Base-by-base conservation (phyloP, 2,797 vertebrate genomes). In the Hypotaenidia philippensis region DNA sequence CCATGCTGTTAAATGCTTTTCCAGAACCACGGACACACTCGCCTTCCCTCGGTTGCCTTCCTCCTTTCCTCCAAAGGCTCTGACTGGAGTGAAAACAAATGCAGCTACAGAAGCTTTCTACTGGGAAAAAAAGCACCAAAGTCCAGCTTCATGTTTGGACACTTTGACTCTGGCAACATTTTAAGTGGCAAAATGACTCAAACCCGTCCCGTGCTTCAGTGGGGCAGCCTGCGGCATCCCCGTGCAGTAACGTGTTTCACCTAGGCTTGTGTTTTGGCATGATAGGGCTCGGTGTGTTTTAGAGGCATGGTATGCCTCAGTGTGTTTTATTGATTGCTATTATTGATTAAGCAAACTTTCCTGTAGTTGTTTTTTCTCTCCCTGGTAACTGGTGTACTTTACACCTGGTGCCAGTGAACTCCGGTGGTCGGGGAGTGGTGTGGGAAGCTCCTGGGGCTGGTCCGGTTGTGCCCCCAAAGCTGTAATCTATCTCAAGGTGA, bases 1-100 rank as follows among this genome's bases (percentile, higher is more conserved):
- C 45, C 36, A 49, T 19, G 26, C 13, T 82, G 85, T 86, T 81
- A 83, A 94, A 77, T 20, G 18, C 32, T 92, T 96, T 95, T 93
- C 86, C 83, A 90, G 85, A 90, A 29, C 38, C 12, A 16, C 5
- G 26, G 57, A 74, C 72, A 90, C 74, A 94, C 49, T 26, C 59
- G 19, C 56, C 45, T 94, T 52, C 68, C 25, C 74, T 93, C 45
- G 20, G 5, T 93, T 77, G 13, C 57, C 88, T 88, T 41, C 50
- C 29, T 81, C 45, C 64, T 86, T 78, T 75, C 65, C 61, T 94
- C 49, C 29, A 13, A 64, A 59, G 65, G 59, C 53, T 77, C 53
- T 17, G 56, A 32, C 3, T 0, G 17, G 38, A 91, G 23, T 53
- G 15, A 57, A 83, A 88, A 44, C 18, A 49, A 61, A 56, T 3